phyloP scores from a whole-genome alignment of 30 jellyfish, hydroid and myxozoan genomes.

The Hydractinia echinata region DNA sequence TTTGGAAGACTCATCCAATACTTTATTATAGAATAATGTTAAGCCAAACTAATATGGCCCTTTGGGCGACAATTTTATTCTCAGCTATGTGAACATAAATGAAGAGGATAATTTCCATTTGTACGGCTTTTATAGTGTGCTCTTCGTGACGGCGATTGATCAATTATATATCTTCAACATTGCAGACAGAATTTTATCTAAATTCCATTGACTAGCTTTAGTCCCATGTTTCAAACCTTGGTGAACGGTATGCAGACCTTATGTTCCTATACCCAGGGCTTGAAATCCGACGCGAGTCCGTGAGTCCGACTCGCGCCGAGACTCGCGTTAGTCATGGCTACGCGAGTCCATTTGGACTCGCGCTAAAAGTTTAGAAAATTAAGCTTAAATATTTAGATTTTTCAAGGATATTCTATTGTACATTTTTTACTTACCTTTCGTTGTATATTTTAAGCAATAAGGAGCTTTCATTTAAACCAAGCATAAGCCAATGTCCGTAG shows the following conservation, averaged over 20 bases:
- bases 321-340: too few relatives aligned
- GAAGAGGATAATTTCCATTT: not conserved
- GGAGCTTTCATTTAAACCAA: too few relatives aligned
- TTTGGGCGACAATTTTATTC: not conserved
- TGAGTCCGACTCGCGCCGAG: too few relatives aligned
- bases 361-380: too few relatives aligned
- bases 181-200: not conserved
- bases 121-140: not conserved
- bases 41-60: constrained; percentile 1
- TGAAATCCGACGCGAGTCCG: too few relatives aligned
- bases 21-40: not conserved
- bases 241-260: constrained; percentile 11
- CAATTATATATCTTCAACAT: constrained; percentile 10
- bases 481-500: too few relatives aligned
- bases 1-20: too few relatives aligned
- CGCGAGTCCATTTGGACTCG: too few relatives aligned
- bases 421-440: too few relatives aligned
- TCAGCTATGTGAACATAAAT: not conserved
- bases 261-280: constrained; percentile 14
- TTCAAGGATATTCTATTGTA: too few relatives aligned
- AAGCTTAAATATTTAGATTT: too few relatives aligned
- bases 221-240: not conserved
- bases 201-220: not conserved
- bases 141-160: not conserved
- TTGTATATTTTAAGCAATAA: too few relatives aligned